These are phyloP conservation scores for Torymus texanus DNA, from an alignment of 2,888 invertebrate genomes.

Conservation along the genomic window DNA sequence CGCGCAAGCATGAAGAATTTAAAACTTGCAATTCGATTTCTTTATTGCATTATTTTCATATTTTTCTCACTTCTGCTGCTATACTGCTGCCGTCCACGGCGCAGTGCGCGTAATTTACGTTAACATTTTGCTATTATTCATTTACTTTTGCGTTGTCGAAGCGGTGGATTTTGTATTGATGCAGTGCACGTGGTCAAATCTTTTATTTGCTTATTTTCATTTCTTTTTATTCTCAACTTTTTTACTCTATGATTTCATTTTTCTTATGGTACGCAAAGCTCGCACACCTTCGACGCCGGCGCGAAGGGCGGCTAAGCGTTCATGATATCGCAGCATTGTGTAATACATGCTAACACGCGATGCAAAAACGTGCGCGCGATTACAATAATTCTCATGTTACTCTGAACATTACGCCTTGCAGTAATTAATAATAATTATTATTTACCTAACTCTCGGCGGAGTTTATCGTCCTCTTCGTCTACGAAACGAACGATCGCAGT, in stretches of 20 bases:
- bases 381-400: too few species aligned
- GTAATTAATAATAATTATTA: constrained; percentile 1
- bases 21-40: not conserved
- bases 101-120: too few species aligned
- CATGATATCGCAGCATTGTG: too few species aligned
- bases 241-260: not conserved
- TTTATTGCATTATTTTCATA: not conserved
- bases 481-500: constrained; percentile 1
- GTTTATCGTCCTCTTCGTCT: constrained; percentile 3
- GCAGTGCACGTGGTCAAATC: not conserved
- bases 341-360: too few species aligned
- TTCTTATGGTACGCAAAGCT: too few species aligned
- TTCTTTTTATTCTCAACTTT: not conserved
- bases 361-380: too few species aligned
- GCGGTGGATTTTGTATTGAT: not conserved
- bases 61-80: not conserved
- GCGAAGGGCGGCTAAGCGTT: too few species aligned
- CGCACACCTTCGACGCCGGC: too few species aligned
- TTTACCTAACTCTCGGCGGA: not conserved
- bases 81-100: too few species aligned
- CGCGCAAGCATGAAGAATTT: not conserved
- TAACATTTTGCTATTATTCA: too few species aligned
- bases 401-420: constrained; percentile 8
- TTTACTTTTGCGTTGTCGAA: too few species aligned
- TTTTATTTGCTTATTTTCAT: not conserved